Conservation (phyloP, 2,888 invertebrate genomes). For the Theristus sp. region DNA sequence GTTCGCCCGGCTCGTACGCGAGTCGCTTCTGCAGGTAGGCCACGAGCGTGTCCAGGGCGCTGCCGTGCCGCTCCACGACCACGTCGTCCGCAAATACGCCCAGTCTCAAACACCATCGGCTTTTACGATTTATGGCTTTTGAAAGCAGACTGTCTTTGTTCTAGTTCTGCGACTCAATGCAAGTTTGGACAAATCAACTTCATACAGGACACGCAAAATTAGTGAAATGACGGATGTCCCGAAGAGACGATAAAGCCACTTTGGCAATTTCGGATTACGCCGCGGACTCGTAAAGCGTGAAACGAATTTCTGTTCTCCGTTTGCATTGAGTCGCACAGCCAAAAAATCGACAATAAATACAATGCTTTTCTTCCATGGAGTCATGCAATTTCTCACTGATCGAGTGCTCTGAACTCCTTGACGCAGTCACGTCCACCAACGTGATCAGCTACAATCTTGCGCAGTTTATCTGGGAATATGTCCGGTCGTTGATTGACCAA, state of each 20-base stretch:
- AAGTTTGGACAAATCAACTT: neutral
- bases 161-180: no score
- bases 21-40: conserved; percentile 41
- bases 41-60: conserved; percentile 79
- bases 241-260: no score
- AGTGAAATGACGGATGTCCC: no score
- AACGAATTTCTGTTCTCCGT: no score
- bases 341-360: no score
- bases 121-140: neutral
- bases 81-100: conserved; percentile 66
- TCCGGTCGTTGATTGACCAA: conserved; percentile 63
- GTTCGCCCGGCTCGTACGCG: conserved; percentile 46
- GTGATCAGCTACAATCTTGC: conserved; percentile 57
- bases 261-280: no score
- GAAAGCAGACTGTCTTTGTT: neutral
- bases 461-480: conserved; percentile 80
- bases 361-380: no score
- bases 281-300: no score
- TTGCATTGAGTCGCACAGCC: no score
- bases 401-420: conserved; percentile 11
- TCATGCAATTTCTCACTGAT: no score
- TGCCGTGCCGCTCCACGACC: conserved; percentile 53
- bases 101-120: conserved; percentile 37
- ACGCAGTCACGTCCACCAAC: conserved; percentile 40
- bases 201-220: no score